A percentile compares a stretch with the other conserved stretches of the same genome.
Conservation (phyloP, 2,113 vertebrate genomes). For the Rhabdomys dilectus region DNA sequence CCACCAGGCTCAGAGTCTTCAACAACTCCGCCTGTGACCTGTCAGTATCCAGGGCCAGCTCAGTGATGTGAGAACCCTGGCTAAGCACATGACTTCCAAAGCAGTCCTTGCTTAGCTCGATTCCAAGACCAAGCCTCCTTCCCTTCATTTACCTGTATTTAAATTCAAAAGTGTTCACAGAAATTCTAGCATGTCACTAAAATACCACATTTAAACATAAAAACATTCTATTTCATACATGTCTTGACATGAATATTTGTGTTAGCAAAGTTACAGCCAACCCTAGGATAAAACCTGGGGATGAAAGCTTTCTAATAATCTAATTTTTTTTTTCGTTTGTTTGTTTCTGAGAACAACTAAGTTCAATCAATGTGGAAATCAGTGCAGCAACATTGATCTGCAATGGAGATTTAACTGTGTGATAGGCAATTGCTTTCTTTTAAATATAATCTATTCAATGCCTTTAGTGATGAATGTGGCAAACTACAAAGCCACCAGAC, state of each 20-base stretch:
- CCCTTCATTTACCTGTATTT: neutral
- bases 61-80: neutral
- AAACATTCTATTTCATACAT: conserved; percentile 2
- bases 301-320: conserved; percentile 3
- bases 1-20: neutral
- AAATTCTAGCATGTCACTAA: conserved; percentile 15
- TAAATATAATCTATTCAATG: conserved; percentile 42
- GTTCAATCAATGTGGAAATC: conserved; percentile 57
- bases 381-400: conserved; percentile 41
- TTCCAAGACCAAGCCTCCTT: neutral
- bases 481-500: conserved; percentile 29
- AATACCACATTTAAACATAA: conserved; percentile 27
- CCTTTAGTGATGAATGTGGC: conserved; percentile 9
- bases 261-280: conserved; percentile 1
- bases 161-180: conserved; percentile 37
- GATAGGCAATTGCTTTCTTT: conserved; percentile 61
- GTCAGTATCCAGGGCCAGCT: fast-evolving
- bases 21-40: neutral
- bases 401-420: conserved; percentile 44
- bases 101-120: neutral
- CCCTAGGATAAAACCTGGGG: conserved; percentile 24
- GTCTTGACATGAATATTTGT: conserved; percentile 32
- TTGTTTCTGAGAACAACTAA: conserved; percentile 33
- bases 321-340: conserved; percentile 29
- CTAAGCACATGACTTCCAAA: neutral